Evolutionary conservation across 1,140 invertebrate genomes (phyloP).

Genomic region (Ips nitidus): DNA sequence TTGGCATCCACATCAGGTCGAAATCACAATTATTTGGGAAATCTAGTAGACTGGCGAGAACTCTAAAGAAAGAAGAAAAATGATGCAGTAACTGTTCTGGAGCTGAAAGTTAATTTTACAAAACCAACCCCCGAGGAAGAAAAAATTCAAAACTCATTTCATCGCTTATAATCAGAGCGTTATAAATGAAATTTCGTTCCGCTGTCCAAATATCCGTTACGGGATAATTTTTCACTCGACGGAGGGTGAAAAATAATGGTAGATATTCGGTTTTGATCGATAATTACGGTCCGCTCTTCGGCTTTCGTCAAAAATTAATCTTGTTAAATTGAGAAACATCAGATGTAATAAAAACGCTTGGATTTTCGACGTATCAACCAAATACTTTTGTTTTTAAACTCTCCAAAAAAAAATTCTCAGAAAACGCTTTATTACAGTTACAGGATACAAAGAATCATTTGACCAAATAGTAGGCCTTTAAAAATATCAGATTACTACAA

Average conservation of each 20-base stretch:
- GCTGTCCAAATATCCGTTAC: slow-evolving; percentile 2
- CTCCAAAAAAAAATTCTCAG: no score
- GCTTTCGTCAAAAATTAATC: slow-evolving; percentile 11
- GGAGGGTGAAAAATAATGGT: slow-evolving; percentile 14
- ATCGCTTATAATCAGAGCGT: neutral
- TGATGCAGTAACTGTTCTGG: neutral
- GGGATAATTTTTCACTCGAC: slow-evolving; percentile 11
- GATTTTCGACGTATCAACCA: no score
- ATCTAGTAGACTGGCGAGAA: no score
- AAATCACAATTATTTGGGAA: no score
- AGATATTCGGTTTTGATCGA: slow-evolving; percentile 10
- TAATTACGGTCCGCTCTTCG: slow-evolving; percentile 1
- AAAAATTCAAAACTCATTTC: slow-evolving; percentile 2
- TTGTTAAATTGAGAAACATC: slow-evolving; percentile 12
- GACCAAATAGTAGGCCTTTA: no score
- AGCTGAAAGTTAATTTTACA: neutral
- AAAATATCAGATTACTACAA: no score
- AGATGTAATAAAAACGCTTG: neutral
- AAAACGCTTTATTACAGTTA: no score
- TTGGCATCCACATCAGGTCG: no score
- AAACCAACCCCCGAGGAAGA: neutral
- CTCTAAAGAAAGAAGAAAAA: no score
- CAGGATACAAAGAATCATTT: no score
- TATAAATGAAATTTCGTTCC: slow-evolving; percentile 14
- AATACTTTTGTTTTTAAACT: no score